phyloP scores from a whole-genome alignment of 2,888 invertebrate species.

The Siphlonurus alternatus region DNA sequence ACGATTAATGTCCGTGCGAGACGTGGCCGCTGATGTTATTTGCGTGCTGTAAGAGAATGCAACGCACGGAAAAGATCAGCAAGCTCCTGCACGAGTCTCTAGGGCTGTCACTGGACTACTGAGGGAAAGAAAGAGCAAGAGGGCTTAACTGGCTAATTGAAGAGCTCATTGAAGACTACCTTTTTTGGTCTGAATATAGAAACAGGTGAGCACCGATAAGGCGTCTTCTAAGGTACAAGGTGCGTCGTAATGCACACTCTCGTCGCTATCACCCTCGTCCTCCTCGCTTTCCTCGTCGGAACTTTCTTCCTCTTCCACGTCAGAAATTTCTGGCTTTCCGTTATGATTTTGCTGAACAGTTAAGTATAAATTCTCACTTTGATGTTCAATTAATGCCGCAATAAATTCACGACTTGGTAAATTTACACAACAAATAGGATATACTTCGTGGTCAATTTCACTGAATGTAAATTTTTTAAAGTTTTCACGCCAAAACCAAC shows the following conservation, averaged over 20 bases:
- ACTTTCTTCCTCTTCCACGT: background rate
- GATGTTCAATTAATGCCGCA: background rate
- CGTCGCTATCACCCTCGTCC: background rate
- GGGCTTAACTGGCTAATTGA: background rate
- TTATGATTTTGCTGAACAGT: background rate
- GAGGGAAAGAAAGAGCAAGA: background rate
- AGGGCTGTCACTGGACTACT: too few relatives aligned
- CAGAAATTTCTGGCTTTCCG: background rate
- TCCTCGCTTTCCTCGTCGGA: background rate
- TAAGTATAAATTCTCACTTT: background rate
- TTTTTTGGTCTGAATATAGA: background rate
- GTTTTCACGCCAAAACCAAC: background rate
- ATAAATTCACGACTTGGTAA: background rate
- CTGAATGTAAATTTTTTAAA: background rate
- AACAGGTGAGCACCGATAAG: conserved; percentile 1
- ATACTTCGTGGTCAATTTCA: background rate
- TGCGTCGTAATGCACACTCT: background rate
- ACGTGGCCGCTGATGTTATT: background rate
- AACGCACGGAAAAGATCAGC: too few relatives aligned
- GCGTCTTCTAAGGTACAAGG: background rate
- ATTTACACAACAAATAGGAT: background rate
- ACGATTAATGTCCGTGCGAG: background rate
- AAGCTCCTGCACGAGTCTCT: too few relatives aligned
- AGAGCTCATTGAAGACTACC: too few relatives aligned
- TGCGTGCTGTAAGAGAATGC: background rate